Percentiles rank a stretch among this genome's conserved stretches.
These are phyloP conservation scores for Gallinago nigripennis DNA, from an alignment of 2,797 vertebrate species.

Conservation along the genomic window DNA sequence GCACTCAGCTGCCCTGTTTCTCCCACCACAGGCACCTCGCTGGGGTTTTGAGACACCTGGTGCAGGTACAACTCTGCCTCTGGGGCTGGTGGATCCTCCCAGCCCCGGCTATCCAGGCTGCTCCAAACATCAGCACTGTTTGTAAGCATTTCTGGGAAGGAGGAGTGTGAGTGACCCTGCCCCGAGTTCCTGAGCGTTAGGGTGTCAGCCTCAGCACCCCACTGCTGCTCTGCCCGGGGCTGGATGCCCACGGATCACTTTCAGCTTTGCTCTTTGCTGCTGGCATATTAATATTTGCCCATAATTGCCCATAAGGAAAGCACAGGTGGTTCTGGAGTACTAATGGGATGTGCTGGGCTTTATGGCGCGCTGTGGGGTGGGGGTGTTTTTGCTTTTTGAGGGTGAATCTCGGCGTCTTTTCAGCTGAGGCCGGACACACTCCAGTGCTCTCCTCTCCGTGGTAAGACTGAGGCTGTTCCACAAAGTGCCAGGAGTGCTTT, in stretches of 20 bases:
- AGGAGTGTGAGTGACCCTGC: background rate
- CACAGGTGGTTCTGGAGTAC: background rate
- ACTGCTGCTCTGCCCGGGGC: background rate
- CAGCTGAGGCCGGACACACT: too few species aligned
- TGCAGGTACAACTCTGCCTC: background rate
- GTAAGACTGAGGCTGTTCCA: background rate
- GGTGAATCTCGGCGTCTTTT: too few species aligned
- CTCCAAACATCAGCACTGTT: background rate
- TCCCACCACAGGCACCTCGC: background rate
- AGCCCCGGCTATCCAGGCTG: background rate
- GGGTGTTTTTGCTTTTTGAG: accelerated
- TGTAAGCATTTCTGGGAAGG: background rate
- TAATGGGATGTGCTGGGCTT: accelerated
- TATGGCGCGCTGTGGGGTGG: background rate
- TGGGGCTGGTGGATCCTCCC: background rate
- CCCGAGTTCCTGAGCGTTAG: background rate
- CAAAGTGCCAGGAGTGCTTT: background rate
- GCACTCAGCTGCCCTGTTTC: background rate
- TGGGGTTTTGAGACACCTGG: too few species aligned
- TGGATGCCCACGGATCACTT: accelerated
- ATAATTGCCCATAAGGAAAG: background rate
- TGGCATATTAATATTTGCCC: background rate
- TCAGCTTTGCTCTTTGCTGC: background rate
- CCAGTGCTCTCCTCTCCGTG: accelerated
- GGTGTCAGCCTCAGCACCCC: background rate